Base-by-base conservation (phyloP, 2,797 vertebrate genomes). In the Tokudaia muenninki region DNA sequence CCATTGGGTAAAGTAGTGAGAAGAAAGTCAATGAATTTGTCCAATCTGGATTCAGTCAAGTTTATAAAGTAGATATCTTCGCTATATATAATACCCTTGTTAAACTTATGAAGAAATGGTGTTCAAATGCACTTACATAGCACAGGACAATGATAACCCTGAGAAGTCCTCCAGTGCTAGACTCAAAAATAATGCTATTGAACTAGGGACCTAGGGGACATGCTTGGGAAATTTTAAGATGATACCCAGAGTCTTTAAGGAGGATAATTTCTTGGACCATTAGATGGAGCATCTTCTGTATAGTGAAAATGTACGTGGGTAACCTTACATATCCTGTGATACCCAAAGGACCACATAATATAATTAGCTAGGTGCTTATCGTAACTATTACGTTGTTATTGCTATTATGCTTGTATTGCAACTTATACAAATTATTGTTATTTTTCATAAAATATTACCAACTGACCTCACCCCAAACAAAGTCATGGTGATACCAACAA, bases 401-500 rank as follows among this genome's bases (percentile, higher is more conserved):
- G 37, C 37, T 74, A 12, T 41, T 41, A 24, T 74, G 31, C 16
- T 67, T 91, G 57, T 50, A 65, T 29, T 31, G 78, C n/a, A 37
- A 13, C 22, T 61, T 4, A 44, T 83, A 61, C 29, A 29, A 44
- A 29, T 83, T 9, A 41, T 14, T 41, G 24, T 4, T 55, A 47
- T 41, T 57, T 91, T 91, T 92, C 50, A 83, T 61, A 59, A 41
- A 52, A 13, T 61, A 50, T 65, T 61, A 75, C 29, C 12, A 96
- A 86, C 55, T 3, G 16, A 26, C 9, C 59, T 84, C 59, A 75
- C 44, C 14, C 47, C 59, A 50, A 83, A 70, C 17, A 83, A 94
- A 93, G 41, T 41, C 44, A 31, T 7, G 17, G 16, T 92, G 29
- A 95, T 87, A 65, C 34, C 87, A 90, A 81, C n/a, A 87, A 70